Percentiles rank a stretch among this genome's conserved stretches.
These are phyloP conservation scores for Tenthredo mesomela DNA, from an alignment of 2,888 invertebrate genomes.

Conservation along the genomic window DNA sequence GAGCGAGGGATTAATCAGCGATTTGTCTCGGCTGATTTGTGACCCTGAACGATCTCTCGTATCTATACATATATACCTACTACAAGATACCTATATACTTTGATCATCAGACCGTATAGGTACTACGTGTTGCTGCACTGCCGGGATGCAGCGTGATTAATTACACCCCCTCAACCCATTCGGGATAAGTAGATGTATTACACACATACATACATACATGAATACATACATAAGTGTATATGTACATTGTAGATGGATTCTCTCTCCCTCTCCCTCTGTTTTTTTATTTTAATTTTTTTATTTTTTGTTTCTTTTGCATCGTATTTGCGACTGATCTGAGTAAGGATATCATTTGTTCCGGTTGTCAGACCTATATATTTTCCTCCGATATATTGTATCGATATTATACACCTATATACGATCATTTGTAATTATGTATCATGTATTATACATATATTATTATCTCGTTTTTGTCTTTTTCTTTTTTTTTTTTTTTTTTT, in stretches of 20 bases:
- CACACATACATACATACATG: not conserved
- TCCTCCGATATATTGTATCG: not conserved
- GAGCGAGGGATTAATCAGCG: constrained; percentile 63
- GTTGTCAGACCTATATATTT: not conserved
- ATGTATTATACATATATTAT: not conserved
- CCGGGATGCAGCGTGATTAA: not conserved
- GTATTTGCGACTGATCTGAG: not conserved
- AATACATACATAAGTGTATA: not conserved
- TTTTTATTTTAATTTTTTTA: too few species aligned
- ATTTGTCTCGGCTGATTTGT: constrained; percentile 65
- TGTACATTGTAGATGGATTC: not conserved
- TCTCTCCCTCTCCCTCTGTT: not conserved
- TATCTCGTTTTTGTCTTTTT: too few species aligned
- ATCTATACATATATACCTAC: not conserved
- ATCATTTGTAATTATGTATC: not conserved
- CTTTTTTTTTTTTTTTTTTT: not conserved
- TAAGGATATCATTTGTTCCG: not conserved
- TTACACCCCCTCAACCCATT: constrained; percentile 1
- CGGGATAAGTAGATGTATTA: not conserved
- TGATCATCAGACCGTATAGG: not conserved
- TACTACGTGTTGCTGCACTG: not conserved
- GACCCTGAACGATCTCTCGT: constrained; percentile 58
- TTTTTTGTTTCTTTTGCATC: not conserved
- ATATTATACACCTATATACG: not conserved
- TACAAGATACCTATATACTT: not conserved